Evolutionary conservation across 1,140 invertebrate species (phyloP).

Genomic region (Oedothorax gibbosus): DNA sequence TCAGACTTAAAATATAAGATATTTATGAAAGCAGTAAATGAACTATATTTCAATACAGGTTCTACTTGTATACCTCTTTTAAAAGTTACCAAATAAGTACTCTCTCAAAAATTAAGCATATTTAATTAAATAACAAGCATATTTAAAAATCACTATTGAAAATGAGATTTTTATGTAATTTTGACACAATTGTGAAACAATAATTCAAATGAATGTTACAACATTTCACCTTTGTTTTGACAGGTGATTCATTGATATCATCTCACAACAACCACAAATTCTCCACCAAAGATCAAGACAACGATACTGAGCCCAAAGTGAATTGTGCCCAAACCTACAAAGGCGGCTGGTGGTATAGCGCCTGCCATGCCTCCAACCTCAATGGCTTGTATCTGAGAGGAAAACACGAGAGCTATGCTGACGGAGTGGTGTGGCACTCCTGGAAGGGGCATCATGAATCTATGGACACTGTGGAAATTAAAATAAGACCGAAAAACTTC

Average conservation of each 20-base stretch:
- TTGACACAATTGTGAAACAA: too few relatives aligned
- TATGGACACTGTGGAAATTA: constrained; percentile 26
- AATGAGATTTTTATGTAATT: too few relatives aligned
- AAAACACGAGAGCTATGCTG: constrained; percentile 54
- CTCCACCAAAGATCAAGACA: constrained; percentile 63
- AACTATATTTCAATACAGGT: too few relatives aligned
- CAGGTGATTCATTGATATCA: constrained; percentile 20
- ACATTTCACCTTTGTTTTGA: background rate
- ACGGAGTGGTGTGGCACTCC: constrained; percentile 61
- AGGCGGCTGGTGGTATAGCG: constrained; percentile 65
- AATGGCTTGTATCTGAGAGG: constrained; percentile 85
- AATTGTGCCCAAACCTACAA: constrained; percentile 62
- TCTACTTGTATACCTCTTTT: too few relatives aligned
- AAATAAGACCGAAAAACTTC: constrained; percentile 38
- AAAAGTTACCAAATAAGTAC: too few relatives aligned
- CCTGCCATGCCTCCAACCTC: constrained; percentile 63
- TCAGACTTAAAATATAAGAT: too few relatives aligned
- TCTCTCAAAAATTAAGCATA: too few relatives aligned
- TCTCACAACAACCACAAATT: constrained; percentile 50
- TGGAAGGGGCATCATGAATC: constrained; percentile 57
- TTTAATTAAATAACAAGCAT: too few relatives aligned
- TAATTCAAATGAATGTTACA: too few relatives aligned
- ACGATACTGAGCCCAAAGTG: constrained; percentile 26
- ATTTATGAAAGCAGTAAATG: too few relatives aligned
- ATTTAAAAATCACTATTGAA: too few relatives aligned